Evolutionary conservation across 1,140 invertebrate species (phyloP).

Genomic region (Platyura marginata): DNA sequence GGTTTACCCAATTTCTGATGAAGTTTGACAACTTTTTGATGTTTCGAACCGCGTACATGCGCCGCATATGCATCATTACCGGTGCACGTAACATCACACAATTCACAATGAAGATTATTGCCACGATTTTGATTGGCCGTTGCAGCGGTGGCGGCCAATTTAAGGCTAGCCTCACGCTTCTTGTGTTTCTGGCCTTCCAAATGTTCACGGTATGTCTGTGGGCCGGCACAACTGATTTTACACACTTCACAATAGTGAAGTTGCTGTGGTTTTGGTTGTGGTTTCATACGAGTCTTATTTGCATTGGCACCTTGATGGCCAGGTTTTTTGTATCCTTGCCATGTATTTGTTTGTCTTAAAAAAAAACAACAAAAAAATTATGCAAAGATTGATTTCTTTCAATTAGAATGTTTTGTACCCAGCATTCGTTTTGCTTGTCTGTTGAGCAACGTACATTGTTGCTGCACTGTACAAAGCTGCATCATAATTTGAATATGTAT

Average conservation of each 20-base stretch:
- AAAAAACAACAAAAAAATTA: too few relatives aligned
- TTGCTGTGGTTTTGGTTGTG: conserved; percentile 74
- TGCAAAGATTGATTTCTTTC: too few relatives aligned
- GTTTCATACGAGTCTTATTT: conserved; percentile 50
- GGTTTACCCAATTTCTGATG: conserved; percentile 95
- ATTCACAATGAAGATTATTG: conserved; percentile 63
- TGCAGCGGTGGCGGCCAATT: conserved; percentile 36
- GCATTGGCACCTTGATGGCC: conserved; percentile 42
- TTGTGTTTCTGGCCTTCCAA: conserved; percentile 97
- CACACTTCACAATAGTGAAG: conserved; percentile 93
- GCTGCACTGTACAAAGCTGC: conserved; percentile 84
- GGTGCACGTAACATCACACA: conserved; percentile 96
- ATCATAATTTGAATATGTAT: conserved; percentile 68
- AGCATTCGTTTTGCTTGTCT: conserved; percentile 33
- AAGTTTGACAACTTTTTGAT: conserved; percentile 92
- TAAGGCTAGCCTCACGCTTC: conserved; percentile 86
- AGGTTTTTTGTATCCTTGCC: conserved; percentile 4
- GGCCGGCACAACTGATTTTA: conserved; percentile 93
- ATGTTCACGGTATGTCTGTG: conserved; percentile 93
- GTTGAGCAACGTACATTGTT: conserved; percentile 80
- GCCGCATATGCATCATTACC: conserved; percentile 95
- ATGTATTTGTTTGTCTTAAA: neutral
- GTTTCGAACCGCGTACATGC: conserved; percentile 92
- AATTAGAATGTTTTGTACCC: too few relatives aligned
- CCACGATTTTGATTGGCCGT: conserved; percentile 34